Evolutionary conservation across 1,140 invertebrate genomes (phyloP).

Genomic region (Parasteatoda tepidariorum): DNA sequence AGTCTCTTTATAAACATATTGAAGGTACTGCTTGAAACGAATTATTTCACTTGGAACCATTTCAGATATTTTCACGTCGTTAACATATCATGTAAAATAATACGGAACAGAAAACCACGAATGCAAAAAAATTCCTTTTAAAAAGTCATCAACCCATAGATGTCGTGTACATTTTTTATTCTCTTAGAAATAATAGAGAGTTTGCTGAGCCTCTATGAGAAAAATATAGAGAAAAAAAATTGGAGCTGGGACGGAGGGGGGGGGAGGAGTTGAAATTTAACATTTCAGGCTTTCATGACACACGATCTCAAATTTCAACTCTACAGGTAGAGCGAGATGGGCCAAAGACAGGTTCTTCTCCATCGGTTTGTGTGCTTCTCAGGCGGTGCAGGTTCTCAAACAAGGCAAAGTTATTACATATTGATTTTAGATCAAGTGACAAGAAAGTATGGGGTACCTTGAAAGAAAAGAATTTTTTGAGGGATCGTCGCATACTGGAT

Average conservation of each 20-base stretch:
- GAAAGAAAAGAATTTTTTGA: neutral
- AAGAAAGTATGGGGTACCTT: neutral
- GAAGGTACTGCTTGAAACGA: too few species aligned
- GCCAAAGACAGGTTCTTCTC: conserved; percentile 15
- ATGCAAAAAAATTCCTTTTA: neutral
- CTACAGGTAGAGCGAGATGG: neutral
- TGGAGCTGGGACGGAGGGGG: neutral
- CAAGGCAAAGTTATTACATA: conserved; percentile 29
- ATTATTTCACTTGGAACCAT: too few species aligned
- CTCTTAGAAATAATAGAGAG: neutral
- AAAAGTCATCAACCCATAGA: conserved; percentile 35
- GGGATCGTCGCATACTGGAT: neutral
- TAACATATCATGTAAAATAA: too few species aligned
- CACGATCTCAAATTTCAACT: conserved; percentile 14
- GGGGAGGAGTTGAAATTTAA: neutral
- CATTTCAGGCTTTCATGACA: neutral
- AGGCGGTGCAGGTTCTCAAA: conserved; percentile 34
- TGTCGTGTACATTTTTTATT: neutral
- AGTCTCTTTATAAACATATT: too few species aligned
- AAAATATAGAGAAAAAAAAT: neutral
- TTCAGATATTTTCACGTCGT: too few species aligned
- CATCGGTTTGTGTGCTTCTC: neutral
- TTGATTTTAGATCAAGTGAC: conserved; percentile 34
- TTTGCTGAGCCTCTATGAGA: too few species aligned
- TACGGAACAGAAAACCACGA: too few species aligned